These are phyloP conservation scores for Tipula vernalis DNA, from an alignment of 2,888 invertebrate species.

Conservation along the genomic window DNA sequence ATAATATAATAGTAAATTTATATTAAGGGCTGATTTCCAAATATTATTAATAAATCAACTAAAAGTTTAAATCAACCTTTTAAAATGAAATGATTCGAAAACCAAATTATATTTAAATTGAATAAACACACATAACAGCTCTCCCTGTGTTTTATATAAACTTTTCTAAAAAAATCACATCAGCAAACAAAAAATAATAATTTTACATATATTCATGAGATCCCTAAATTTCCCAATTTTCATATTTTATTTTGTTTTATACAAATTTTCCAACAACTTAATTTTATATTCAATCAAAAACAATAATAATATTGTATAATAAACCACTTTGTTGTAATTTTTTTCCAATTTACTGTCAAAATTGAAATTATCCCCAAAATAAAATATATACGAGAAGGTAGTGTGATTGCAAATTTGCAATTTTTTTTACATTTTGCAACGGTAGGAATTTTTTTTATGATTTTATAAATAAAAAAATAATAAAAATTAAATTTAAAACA, in stretches of 20 bases:
- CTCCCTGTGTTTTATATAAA: background rate
- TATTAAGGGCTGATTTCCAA: too few relatives aligned
- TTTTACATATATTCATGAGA: background rate
- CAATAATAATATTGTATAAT: background rate
- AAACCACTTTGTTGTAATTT: background rate
- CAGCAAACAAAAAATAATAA: background rate
- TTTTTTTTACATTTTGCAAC: background rate
- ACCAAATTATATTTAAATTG: background rate
- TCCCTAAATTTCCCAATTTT: background rate
- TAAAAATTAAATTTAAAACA: background rate
- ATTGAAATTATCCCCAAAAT: background rate
- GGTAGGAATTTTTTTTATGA: background rate
- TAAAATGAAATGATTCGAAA: background rate
- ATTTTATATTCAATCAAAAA: background rate
- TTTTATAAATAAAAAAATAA: background rate
- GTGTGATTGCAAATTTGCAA: background rate
- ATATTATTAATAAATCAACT: background rate
- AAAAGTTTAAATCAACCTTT: background rate
- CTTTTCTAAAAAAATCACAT: background rate
- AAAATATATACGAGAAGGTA: background rate
- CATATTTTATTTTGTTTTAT: background rate
- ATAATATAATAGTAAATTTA: too few relatives aligned
- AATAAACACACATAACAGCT: background rate
- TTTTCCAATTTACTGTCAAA: background rate
- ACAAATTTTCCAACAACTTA: background rate